These are phyloP conservation scores for Electrophaes corylata DNA, from an alignment of 2,888 invertebrate genomes.

Conservation along the genomic window DNA sequence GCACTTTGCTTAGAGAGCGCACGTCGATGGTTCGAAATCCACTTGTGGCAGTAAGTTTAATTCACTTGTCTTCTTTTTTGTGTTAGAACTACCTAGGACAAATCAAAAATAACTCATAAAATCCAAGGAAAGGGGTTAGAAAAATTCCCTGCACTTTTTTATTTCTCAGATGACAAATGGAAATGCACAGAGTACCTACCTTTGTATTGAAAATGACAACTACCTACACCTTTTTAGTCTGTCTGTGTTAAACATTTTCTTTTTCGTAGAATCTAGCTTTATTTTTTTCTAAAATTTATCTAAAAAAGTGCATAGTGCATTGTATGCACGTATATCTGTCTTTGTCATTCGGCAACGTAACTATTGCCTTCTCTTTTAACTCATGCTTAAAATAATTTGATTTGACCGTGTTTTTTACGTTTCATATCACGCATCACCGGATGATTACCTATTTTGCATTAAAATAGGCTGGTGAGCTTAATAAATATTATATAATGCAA, in stretches of 20 bases:
- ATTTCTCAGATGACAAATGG: too few species aligned
- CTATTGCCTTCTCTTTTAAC: not conserved
- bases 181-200: too few species aligned
- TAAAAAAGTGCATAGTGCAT: not conserved
- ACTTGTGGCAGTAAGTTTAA: not conserved
- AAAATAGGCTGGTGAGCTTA: too few species aligned
- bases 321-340: not conserved
- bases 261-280: not conserved
- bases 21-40: slow-evolving; percentile 27
- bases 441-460: too few species aligned
- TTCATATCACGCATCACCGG: not conserved
- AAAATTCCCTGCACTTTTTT: not conserved
- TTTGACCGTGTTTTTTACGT: not conserved
- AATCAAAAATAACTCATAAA: not conserved
- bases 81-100: not conserved
- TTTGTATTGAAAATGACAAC: too few species aligned
- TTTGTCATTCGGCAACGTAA: not conserved
- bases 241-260: not conserved
- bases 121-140: not conserved
- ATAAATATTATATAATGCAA: too few species aligned
- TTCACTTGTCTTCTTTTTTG: not conserved
- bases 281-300: not conserved
- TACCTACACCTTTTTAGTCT: not conserved
- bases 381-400: not conserved
- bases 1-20: slow-evolving; percentile 40